phyloP scores from a whole-genome alignment of 2,888 invertebrate species.

The Eurytoma californica region DNA sequence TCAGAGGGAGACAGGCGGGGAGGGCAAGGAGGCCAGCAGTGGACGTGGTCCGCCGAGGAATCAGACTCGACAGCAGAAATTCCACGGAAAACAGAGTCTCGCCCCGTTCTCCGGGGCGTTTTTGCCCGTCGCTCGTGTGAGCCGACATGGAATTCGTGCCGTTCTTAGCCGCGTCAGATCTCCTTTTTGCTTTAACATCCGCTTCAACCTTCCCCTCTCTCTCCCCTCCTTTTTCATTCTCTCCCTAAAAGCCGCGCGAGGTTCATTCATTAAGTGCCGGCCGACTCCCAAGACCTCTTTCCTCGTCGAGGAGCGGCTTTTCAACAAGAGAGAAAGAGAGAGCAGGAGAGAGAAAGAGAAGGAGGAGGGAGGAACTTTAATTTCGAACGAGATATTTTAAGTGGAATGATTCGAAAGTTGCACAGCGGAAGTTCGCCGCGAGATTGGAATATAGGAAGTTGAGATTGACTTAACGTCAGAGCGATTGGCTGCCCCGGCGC shows the following conservation, averaged over 20 bases:
- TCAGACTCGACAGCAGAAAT: slow-evolving; percentile 70
- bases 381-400: slow-evolving; percentile 56
- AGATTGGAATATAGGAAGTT: slow-evolving; percentile 49
- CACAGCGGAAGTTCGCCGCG: slow-evolving; percentile 15
- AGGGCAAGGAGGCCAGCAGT: slow-evolving; percentile 19
- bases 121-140: slow-evolving; percentile 43
- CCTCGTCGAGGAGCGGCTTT: background rate
- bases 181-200: slow-evolving; percentile 15
- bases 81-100: slow-evolving; percentile 67
- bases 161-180: slow-evolving; percentile 43
- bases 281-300: background rate
- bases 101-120: slow-evolving; percentile 37
- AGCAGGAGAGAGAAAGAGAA: background rate
- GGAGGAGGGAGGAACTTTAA: slow-evolving; percentile 45
- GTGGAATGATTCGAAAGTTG: slow-evolving; percentile 51
- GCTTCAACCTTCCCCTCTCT: slow-evolving; percentile 7
- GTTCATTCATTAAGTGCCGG: slow-evolving; percentile 54
- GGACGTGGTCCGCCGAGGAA: slow-evolving; percentile 67
- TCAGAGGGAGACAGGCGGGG: slow-evolving; percentile 14
- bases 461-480: slow-evolving; percentile 49
- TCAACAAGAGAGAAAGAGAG: slow-evolving; percentile 6
- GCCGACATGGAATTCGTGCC: slow-evolving; percentile 50
- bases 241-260: background rate
- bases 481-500: slow-evolving; percentile 35
- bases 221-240: slow-evolving; percentile 27